Conservation (phyloP, 2,888 invertebrate genomes). For the Eustalomyia histrio region DNA sequence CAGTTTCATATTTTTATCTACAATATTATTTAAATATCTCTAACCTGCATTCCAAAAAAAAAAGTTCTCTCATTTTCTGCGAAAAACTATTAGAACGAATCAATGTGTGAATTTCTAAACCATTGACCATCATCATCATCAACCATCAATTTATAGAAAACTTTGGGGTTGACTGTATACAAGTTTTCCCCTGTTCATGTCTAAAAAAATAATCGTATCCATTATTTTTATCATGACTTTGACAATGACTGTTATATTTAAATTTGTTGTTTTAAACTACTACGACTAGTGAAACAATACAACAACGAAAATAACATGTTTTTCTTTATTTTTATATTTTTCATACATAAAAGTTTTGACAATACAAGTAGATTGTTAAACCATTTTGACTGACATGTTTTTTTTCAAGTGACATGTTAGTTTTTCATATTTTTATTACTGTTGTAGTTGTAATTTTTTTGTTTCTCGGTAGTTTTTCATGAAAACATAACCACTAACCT, state of each 20-base stretch:
- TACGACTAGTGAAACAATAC: background rate
- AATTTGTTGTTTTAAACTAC: conserved; percentile 26
- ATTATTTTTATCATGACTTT: conserved; percentile 57
- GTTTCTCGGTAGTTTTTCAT: conserved; percentile 33
- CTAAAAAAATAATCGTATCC: conserved; percentile 30
- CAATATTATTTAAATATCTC: background rate
- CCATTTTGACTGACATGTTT: conserved; percentile 63
- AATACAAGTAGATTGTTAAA: conserved; percentile 60
- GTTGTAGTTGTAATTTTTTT: conserved; percentile 32
- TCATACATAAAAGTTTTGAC: conserved; percentile 48
- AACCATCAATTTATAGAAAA: background rate
- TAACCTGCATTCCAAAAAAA: background rate
- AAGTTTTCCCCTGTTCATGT: conserved; percentile 11
- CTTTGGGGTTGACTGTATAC: conserved; percentile 1
- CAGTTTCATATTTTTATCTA: background rate
- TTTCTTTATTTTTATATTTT: conserved; percentile 17
- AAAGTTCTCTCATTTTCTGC: background rate
- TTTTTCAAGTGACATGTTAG: conserved; percentile 59
- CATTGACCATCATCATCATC: conserved; percentile 13
- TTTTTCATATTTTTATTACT: conserved; percentile 19
- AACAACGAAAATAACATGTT: conserved; percentile 27
- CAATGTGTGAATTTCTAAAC: conserved; percentile 26
- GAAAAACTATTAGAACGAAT: background rate
- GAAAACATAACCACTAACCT: conserved; percentile 45
- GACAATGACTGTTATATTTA: conserved; percentile 51